These are phyloP conservation scores for Nestor notabilis DNA, from an alignment of 2,113 vertebrate genomes.

Conservation along the genomic window DNA sequence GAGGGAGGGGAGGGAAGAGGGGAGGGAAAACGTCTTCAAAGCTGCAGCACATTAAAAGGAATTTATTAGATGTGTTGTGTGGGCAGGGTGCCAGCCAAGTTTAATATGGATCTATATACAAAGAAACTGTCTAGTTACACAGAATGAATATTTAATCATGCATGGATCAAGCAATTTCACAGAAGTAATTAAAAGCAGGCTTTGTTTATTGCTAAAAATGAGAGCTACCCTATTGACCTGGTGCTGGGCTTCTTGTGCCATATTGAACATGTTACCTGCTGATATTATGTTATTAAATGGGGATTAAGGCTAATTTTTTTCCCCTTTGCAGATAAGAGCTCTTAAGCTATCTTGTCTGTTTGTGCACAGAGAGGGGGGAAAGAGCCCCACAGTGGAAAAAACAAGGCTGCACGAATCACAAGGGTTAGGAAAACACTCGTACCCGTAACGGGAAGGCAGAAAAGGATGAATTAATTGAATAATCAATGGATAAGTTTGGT, in stretches of 20 bases:
- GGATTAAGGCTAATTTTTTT: slow-evolving; percentile 11
- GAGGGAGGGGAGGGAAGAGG: not conserved
- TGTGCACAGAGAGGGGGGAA: rapidly evolving
- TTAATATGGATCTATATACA: slow-evolving; percentile 86
- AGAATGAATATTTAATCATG: slow-evolving; percentile 93
- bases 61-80: slow-evolving; percentile 82
- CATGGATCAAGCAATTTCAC: slow-evolving; percentile 86
- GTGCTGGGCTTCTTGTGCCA: slow-evolving; percentile 74
- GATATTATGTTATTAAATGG: slow-evolving; percentile 62
- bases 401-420: not conserved
- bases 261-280: slow-evolving; percentile 80
- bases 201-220: slow-evolving; percentile 79
- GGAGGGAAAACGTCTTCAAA: slow-evolving; percentile 40
- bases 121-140: slow-evolving; percentile 84
- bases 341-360: slow-evolving; percentile 20
- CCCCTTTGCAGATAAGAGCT: slow-evolving; percentile 12
- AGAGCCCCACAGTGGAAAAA: not conserved
- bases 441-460: not conserved
- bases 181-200: slow-evolving; percentile 89
- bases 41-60: slow-evolving; percentile 68
- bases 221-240: slow-evolving; percentile 81
- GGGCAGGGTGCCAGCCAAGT: slow-evolving; percentile 79
- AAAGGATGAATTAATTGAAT: not conserved
- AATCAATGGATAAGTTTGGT: not conserved
- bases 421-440: not conserved